Conservation (phyloP, 2,888 invertebrate genomes). For the Cybosia mesomella region DNA sequence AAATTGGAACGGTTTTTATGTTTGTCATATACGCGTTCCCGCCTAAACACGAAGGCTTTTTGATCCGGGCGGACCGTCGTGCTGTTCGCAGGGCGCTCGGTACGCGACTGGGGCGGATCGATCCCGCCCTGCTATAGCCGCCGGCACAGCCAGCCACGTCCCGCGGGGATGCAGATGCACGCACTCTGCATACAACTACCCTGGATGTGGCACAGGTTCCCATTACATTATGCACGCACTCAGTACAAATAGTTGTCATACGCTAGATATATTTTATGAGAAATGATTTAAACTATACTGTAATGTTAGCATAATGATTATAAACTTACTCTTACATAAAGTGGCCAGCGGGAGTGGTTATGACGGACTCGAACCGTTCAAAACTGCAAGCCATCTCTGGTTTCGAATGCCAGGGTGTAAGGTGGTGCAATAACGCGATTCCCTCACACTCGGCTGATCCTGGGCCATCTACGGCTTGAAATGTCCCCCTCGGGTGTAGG, state of each 20-base stretch:
- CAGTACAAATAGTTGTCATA: slow-evolving; percentile 2
- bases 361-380: too few species aligned
- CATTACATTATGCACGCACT: slow-evolving; percentile 20
- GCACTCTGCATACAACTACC: slow-evolving; percentile 45
- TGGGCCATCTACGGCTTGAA: too few species aligned
- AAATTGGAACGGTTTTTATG: slow-evolving; percentile 14
- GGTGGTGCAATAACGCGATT: too few species aligned
- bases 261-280: not conserved
- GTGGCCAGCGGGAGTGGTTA: too few species aligned
- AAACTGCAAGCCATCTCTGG: too few species aligned
- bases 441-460: too few species aligned
- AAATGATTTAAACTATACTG: too few species aligned
- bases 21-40: slow-evolving; percentile 66
- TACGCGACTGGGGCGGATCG: slow-evolving; percentile 81
- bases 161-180: slow-evolving; percentile 85
- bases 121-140: slow-evolving; percentile 71
- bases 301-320: too few species aligned
- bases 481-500: too few species aligned
- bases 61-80: slow-evolving; percentile 68
- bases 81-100: slow-evolving; percentile 65
- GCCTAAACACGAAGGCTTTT: slow-evolving; percentile 78
- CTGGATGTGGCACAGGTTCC: slow-evolving; percentile 58
- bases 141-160: slow-evolving; percentile 64
- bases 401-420: too few species aligned
- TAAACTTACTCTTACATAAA: too few species aligned